Evolutionary conservation across 2,797 vertebrate species (phyloP), one percentile per base, ranked within the genome.

Genomic region (Micrastur ruficollis): DNA sequence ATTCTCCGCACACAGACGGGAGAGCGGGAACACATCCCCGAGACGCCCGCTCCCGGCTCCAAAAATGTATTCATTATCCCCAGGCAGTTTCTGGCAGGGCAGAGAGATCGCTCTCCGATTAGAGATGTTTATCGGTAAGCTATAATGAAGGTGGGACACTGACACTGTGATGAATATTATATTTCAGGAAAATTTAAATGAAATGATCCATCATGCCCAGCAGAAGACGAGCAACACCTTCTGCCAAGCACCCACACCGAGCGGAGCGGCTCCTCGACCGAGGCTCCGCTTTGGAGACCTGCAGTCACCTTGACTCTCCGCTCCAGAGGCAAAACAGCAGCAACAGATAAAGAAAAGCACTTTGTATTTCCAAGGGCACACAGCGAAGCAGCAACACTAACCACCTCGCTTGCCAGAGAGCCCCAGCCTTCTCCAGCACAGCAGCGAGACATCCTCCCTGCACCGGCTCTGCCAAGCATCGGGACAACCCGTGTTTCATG

Each of bases 141-240:
- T 93, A 36, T 95, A 96, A 97, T 84, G 96, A 97, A 97, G 97
- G 96, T 91, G 95, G 94, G 96, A 92, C 73, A 36, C 68, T 78
- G 92, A 89, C 83, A 92, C 71, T 5, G 2, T 89, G 96, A 97
- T 94, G 93, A 97, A 97, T 96, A 96, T 96, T 95, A 87, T 78
- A 96, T 96, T 96, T 93, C 89, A 62, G 95, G 56, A 34, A 83
- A 90, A 94, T 95, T 82, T 95, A 95, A 97, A 96, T 95, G 62
- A 96, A 96, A 93, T 44, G 79, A 97, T 97, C 97, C 96, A 97
- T 97, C 97, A 97, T 74, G 71, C 18, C 56, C 81, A 86, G 80
- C 65, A 79, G 85, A 81, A 78, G 91, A 89, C 42, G 59, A 75
- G 94, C 86, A 78, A 15, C 93, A 66, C 66, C 87, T 93, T 50